A percentile compares a stretch with the other conserved stretches of the same genome.
Evolutionary conservation across 2,797 vertebrate genomes (phyloP).

Genomic region (Sylvia borin): DNA sequence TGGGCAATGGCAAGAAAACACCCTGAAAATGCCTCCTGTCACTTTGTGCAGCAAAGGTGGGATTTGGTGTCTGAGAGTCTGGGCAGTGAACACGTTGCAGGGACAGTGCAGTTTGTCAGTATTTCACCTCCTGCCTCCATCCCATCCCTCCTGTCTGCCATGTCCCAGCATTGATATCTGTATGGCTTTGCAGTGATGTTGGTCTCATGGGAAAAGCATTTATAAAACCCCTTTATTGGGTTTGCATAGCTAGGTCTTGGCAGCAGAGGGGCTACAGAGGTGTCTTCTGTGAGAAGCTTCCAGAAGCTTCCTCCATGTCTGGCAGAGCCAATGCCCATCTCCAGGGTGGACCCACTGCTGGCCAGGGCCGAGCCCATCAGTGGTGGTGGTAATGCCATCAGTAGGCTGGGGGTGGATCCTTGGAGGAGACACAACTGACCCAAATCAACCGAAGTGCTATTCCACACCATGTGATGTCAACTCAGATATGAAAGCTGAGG

Average conservation of each 20-base stretch:
- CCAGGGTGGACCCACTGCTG: not conserved
- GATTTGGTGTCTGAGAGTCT: not conserved
- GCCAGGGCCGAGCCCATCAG: not conserved
- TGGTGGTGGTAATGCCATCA: fast-evolving
- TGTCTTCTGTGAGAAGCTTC: not conserved
- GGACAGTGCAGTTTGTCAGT: not conserved
- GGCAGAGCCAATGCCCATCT: not conserved
- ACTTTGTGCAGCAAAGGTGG: not conserved
- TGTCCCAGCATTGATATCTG: fast-evolving
- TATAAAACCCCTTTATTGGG: not conserved
- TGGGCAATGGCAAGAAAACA: not conserved
- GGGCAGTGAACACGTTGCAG: fast-evolving
- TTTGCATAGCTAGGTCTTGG: not conserved
- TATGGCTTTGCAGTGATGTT: not conserved
- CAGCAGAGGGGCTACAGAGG: not conserved
- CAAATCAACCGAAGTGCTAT: not conserved
- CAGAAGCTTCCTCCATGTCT: not conserved
- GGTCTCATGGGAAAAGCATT: not conserved
- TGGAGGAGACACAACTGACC: not conserved
- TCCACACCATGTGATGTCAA: not conserved
- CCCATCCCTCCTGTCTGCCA: not conserved
- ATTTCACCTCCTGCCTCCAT: not conserved
- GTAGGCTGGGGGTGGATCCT: not conserved
- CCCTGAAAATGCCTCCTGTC: not conserved
- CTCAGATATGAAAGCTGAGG: not conserved